Evolutionary conservation across 2,797 vertebrate genomes (phyloP), one percentile per base, ranked within the genome.

Genomic region (Xyrichtys novacula): DNA sequence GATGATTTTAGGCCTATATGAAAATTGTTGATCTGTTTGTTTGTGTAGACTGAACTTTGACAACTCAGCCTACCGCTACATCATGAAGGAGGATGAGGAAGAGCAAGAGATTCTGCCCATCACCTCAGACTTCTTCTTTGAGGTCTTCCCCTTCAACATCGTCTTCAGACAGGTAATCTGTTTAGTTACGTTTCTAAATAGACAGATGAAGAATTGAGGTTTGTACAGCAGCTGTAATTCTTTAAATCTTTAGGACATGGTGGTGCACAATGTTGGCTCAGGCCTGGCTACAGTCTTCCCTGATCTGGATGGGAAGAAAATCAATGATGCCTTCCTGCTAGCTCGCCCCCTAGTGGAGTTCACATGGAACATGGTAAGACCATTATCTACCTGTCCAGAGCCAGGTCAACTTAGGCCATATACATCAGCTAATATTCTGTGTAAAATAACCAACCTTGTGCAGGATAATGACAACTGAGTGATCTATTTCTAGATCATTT

Each of bases 81-180:
- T 93, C 76, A 92, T 92, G 91, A 93, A 94, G 78, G 93, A 93
- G 60, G 92, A 94, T 16, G 92, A 93, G 44, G 91, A 94, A 25
- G 93, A 93, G 65, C 91, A 93, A 76, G 93, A 94, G 76, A 94
- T 93, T 70, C 71, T 95, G 39, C 93, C 93, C n/a, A 94, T 95
- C 44, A 94, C 92, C 47, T 93, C 93, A 1, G 92, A 95, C 80
- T 94, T 94, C 74, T 95, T 94, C 91, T 94, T 94, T 49, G 93
- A 94, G 57, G 93, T 94, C 22, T 95, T 95, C 70, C 94, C 92
- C 26, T 95, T 95, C 61, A 95, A 94, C 84, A 90, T 93, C 4
- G 91, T 94, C 65, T 94, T 94, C 89, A 92, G 94, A 91, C 91
- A 95, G 93, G 94, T 92, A 74, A 63, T 25, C 23, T 15, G 48